A percentile compares a stretch with the other conserved stretches of the same genome.
phyloP scores from a whole-genome alignment of 2,888 invertebrate genomes.

The Flexamia atlantica region DNA sequence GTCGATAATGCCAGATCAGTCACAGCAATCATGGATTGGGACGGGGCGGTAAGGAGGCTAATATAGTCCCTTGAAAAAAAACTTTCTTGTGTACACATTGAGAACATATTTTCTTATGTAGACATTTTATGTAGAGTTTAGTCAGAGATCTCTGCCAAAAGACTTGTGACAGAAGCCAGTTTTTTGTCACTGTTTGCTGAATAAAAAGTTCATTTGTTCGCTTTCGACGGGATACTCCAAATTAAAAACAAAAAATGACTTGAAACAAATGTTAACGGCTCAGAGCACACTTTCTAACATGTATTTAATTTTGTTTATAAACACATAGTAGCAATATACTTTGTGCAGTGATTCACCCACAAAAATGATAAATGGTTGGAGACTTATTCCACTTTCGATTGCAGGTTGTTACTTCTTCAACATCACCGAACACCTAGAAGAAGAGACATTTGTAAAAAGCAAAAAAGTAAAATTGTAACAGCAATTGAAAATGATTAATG shows the following conservation, averaged over 20 bases:
- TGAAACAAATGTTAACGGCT: background rate
- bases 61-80: too few relatives aligned
- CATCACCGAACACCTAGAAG: background rate
- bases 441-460: too few relatives aligned
- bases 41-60: too few relatives aligned
- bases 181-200: background rate
- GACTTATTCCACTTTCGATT: background rate
- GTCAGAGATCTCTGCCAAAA: background rate
- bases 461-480: too few relatives aligned
- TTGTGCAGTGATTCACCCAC: background rate
- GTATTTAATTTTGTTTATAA: background rate
- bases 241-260: background rate
- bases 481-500: too few relatives aligned
- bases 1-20: too few relatives aligned
- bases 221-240: background rate
- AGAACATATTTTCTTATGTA: too few relatives aligned
- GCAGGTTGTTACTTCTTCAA: background rate
- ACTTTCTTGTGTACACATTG: too few relatives aligned
- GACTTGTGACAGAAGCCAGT: background rate
- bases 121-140: too few relatives aligned
- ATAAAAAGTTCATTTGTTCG: background rate
- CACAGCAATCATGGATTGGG: too few relatives aligned
- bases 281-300: background rate
- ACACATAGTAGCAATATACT: background rate
- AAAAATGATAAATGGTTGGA: background rate